Evolutionary conservation across 2,797 vertebrate species (phyloP), one percentile per base, ranked within the genome.

Genomic region (Apodemus agrarius): DNA sequence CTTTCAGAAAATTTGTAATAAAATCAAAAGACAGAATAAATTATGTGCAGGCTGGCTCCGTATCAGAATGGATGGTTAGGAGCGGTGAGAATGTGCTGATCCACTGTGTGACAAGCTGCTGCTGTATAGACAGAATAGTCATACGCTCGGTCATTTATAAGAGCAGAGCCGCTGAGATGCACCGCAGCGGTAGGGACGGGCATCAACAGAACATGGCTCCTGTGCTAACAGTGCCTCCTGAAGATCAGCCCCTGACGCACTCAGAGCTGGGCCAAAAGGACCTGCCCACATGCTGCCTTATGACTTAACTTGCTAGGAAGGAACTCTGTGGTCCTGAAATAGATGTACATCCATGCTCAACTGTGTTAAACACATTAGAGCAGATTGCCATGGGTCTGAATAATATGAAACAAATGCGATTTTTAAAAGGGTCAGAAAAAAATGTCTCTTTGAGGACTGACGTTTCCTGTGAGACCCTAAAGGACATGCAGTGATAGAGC

Each of bases 341-440:
- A 29, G 78, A 24, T 40, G n/a, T 40, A 76, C 85, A 79, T 85
- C 59, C 78, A 26, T 69, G n/a, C 54, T 76, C 3, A 75, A 54
- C 90, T 89, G 8, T 83, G 59, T 59, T 59, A 67, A 74, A 61
- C 65, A 16, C 75, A 31, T 76, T 89, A 76, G 29, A 83, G 76
- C 7, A 46, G 29, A 76, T 88, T 93, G 61, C n/a, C 85, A 0
- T n/a, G n/a, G 63, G 26, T 82, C 7, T 37, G 14, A 83, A 79
- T 43, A 84, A 52, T 29, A 67, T 67, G 9, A 40, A 59, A 88
- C 26, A 89, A 76, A 86, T 24, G 26, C 17, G 49, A 37, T 89
- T 65, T 94, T 91, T 52, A 91, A 95, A 95, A 26, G 59, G 29
- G 9, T 84, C 37, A 22, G 40, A 76, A 90, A 95, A 78, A 84